These are phyloP conservation scores for Dicerorhinus sumatrensis DNA, from an alignment of 2,113 vertebrate species.

Conservation along the genomic window DNA sequence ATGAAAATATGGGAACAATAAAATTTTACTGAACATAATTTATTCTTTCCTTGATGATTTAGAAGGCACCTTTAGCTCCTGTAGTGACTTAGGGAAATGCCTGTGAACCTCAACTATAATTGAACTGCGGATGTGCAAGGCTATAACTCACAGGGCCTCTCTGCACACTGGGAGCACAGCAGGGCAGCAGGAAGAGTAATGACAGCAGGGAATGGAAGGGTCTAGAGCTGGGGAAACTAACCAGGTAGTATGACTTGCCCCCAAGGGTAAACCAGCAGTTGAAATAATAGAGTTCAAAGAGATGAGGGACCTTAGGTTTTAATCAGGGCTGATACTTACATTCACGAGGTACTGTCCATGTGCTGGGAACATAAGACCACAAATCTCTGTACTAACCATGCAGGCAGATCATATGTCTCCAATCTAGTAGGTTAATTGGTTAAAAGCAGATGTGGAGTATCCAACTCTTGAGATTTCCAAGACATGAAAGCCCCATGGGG, in stretches of 20 bases:
- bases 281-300: conserved; percentile 60
- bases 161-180: conserved; percentile 44
- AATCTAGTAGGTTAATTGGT: background rate
- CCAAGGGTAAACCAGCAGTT: conserved; percentile 42
- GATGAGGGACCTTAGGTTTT: background rate
- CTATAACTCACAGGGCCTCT: conserved; percentile 59
- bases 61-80: conserved; percentile 74
- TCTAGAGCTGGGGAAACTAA: background rate
- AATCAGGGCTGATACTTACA: conserved; percentile 29
- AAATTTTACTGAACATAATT: conserved; percentile 75
- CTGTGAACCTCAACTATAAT: conserved; percentile 71
- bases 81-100: conserved; percentile 66
- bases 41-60: conserved; percentile 76
- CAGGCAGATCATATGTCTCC: conserved; percentile 41
- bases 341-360: background rate
- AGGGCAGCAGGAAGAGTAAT: conserved; percentile 57
- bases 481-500: background rate
- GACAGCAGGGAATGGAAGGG: background rate
- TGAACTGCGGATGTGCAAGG: conserved; percentile 48
- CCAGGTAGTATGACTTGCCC: conserved; percentile 50
- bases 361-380: background rate
- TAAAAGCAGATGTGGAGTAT: conserved; percentile 15
- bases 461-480: conserved; percentile 34
- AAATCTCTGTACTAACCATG: background rate
- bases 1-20: conserved; percentile 65